Percentiles rank a stretch among this genome's conserved stretches.
These are phyloP conservation scores for Spodoptera exigua DNA, from an alignment of 2,888 invertebrate genomes.

Conservation along the genomic window DNA sequence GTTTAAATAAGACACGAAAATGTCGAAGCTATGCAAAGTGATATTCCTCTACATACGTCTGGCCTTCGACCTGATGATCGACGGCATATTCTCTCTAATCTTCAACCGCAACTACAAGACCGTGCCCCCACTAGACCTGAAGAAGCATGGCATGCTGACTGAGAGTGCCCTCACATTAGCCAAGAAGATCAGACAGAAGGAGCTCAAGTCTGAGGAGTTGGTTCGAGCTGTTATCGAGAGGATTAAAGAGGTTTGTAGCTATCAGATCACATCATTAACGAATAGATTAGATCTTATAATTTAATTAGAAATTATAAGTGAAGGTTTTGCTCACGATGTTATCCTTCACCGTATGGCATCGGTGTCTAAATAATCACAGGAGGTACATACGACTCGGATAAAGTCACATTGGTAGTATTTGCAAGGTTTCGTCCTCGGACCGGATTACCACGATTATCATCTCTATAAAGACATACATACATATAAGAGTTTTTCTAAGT, in stretches of 20 bases:
- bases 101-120: slow-evolving; percentile 76
- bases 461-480: too few species aligned
- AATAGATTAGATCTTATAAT: too few species aligned
- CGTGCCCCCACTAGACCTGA: slow-evolving; percentile 74
- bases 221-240: slow-evolving; percentile 93
- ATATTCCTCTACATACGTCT: slow-evolving; percentile 69
- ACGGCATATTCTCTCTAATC: slow-evolving; percentile 80
- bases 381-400: too few species aligned
- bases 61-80: slow-evolving; percentile 75
- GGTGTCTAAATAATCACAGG: too few species aligned
- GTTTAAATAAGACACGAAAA: slow-evolving; percentile 35
- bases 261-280: too few species aligned
- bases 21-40: slow-evolving; percentile 63
- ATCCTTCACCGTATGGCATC: too few species aligned
- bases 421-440: too few species aligned
- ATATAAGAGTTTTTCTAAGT: too few species aligned
- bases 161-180: slow-evolving; percentile 92
- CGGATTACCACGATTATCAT: too few species aligned
- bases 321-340: too few species aligned
- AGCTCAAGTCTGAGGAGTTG: slow-evolving; percentile 92
- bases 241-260: slow-evolving; percentile 90
- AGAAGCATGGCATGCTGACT: slow-evolving; percentile 73
- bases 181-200: slow-evolving; percentile 89
- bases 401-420: not conserved
- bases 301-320: too few species aligned